These are phyloP conservation scores for Petroica traversi DNA, from an alignment of 2,113 vertebrate species.

Conservation along the genomic window DNA sequence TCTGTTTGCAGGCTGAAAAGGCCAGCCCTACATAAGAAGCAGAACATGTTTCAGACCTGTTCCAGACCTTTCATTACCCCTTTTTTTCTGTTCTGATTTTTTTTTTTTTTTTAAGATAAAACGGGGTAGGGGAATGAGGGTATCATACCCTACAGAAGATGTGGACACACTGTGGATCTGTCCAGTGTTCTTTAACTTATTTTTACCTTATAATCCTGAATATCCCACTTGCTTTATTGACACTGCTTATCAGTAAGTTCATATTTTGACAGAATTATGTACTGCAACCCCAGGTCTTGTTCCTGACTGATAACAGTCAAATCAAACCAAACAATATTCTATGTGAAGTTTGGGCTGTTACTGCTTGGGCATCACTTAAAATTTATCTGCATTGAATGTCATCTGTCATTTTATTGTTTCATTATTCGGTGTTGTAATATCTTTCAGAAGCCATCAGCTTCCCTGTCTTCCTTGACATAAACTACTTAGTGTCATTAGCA, in stretches of 20 bases:
- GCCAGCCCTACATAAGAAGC: accelerated
- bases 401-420: neutral
- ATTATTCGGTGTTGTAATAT: neutral
- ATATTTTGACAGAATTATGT: neutral
- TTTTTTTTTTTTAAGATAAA: neutral
- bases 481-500: neutral
- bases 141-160: neutral
- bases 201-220: neutral
- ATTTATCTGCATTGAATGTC: neutral
- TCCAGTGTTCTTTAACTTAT: neutral
- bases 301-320: neutral
- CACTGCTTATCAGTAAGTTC: neutral
- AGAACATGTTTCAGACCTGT: neutral
- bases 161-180: neutral
- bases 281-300: neutral
- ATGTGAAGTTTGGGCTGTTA: neutral
- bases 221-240: neutral
- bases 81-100: neutral
- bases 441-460: neutral
- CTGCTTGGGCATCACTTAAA: neutral
- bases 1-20: neutral
- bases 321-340: neutral
- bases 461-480: neutral
- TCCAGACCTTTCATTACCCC: neutral
- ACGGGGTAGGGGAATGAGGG: accelerated